Base-by-base conservation (phyloP, 2,888 invertebrate species). In the Strigamia maritima region DNA sequence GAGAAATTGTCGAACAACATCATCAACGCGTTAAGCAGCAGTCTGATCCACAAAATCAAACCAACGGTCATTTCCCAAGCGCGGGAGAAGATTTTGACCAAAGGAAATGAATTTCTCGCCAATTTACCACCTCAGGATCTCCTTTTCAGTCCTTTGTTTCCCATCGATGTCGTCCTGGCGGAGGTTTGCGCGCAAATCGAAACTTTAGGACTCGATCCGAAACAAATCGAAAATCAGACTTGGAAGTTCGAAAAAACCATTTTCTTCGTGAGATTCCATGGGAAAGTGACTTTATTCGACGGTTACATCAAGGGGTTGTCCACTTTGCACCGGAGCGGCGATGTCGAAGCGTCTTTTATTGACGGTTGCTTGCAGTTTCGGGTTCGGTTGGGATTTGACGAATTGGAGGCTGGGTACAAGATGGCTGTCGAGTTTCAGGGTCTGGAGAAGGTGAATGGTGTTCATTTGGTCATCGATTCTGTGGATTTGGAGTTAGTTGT, bases 21-120 rank as follows among this genome's bases (percentile, higher is more conserved):
- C 75, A 90, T 95, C 74, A 95, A 95, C 85, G 92, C 93, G 0
- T 90, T 94, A 0, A 94, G 94, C 0, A 90, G 90, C 16, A 90
- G 94, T 81, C 89, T 95, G 12, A 95, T 96, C 83, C 94, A 94
- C 84, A 92, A 93, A 12, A 92, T 95, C 83, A 95, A 95, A 84
- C 94, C 94, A 0, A 92, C 92, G 82, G 91, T 95, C 81, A 87
- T 95, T 28, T 90, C 90, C 19, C 82, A 84, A 78, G 92, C 93
- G 0, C 93, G 94, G 83, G 89, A 90, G 0, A 92, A 92, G 84
- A 88, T 93, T 0, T 89, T 93, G 82, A 89, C 87, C 0, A 92
- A 92, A 85, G 90, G 95, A 0, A 93, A 95, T 84, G 88, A 90
- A 16, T 90, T 93, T 84, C 89, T 94, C 31, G 90, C 90, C 22